These are phyloP conservation scores for Branchellion lobata DNA, from an alignment of 2,888 invertebrate genomes.

Conservation along the genomic window DNA sequence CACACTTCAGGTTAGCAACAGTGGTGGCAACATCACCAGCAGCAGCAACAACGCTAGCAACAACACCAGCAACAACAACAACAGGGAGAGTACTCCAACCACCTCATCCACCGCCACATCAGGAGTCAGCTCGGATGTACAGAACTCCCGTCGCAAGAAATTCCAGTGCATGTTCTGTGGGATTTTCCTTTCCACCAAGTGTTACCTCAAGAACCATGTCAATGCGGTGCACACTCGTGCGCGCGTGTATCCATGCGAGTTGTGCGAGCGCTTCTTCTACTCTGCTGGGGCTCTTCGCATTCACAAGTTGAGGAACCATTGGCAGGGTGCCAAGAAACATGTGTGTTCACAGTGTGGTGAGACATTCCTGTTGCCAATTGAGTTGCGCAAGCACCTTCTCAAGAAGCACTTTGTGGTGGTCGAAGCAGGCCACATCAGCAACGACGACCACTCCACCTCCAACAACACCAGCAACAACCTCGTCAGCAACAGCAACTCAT, in stretches of 20 bases:
- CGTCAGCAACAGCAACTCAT: not conserved
- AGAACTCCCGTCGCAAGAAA: conserved; percentile 48
- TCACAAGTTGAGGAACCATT: conserved; percentile 53
- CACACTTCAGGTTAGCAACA: not conserved
- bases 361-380: conserved; percentile 52
- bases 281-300: conserved; percentile 53
- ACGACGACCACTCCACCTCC: not conserved
- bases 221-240: conserved; percentile 53
- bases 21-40: not conserved
- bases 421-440: conserved; percentile 17
- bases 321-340: conserved; percentile 52
- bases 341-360: conserved; percentile 52
- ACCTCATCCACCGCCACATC: not conserved
- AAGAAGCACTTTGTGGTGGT: conserved; percentile 49
- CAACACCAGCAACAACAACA: conserved; percentile 10
- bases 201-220: conserved; percentile 53
- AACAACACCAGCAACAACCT: not conserved
- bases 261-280: conserved; percentile 52
- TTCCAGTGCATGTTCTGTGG: conserved; percentile 54
- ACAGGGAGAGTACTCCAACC: not conserved
- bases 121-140: conserved; percentile 27
- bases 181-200: conserved; percentile 52
- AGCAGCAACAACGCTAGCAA: not conserved
- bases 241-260: conserved; percentile 53
- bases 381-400: conserved; percentile 51